Base-by-base conservation (phyloP, 2,113 vertebrate species). In the Microcebus ravelobensis region DNA sequence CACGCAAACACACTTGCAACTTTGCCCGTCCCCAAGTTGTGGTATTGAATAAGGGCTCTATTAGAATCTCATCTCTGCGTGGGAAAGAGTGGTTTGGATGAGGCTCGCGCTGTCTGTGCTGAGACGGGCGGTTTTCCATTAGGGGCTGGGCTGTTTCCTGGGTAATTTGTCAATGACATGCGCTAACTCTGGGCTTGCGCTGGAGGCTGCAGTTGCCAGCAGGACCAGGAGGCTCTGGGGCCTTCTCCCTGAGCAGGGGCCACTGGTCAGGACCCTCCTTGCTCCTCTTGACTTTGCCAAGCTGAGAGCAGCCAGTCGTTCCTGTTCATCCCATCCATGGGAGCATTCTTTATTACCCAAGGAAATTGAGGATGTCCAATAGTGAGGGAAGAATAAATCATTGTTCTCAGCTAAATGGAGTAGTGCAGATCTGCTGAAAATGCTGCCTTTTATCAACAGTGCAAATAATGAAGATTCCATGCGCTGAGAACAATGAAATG, bases 401-500 rank as follows among this genome's bases (percentile, higher is more conserved):
- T 95, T 96, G 98, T 98, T 98, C 98, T 87, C 96, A 5, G 98
- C 97, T 98, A 98, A 98, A 98, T 97, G 99, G 98, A 98, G 98
- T 96, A 97, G 98, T 76, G 98, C 92, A 0, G 98, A 98, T 98
- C 98, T 97, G 98, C 98, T 95, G 96, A 96, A 97, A 97, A 98
- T 0, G 76, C 96, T 34, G 98, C 98, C 98, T 99, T 98, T 98
- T 97, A 96, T 98, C 98, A 98, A 94, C 98, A 97, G 98, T 96
- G 98, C 99, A 98, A 98, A 98, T 98, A 98, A 99, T 98, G 98
- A 98, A 97, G 98, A 98, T 98, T 97, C 98, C 98, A 98, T 68
- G 98, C 96, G 11, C 98, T 4, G 92, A 98, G 98, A 98, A 98
- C 98, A 98, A 97, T 96, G 98, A 97, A 98, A 98, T 98, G 99